phyloP scores from a whole-genome alignment of 2,797 vertebrate species.

The Etheostoma perlongum region DNA sequence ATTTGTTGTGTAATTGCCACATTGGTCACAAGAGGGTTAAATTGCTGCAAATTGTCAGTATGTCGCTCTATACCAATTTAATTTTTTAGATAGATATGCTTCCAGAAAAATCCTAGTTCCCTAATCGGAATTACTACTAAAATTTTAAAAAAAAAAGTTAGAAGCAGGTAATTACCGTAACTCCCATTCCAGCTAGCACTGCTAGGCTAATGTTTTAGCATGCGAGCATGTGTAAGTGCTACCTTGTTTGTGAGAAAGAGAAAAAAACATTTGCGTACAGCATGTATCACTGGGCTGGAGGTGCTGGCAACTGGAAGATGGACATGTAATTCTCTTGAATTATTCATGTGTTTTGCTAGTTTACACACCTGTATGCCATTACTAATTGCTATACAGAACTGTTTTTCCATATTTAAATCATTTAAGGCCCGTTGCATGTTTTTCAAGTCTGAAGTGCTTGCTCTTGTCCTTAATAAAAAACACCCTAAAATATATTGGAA shows the following conservation, averaged over 20 bases:
- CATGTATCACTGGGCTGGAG: background rate
- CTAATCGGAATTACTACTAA: background rate
- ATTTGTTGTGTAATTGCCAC: background rate
- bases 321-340: background rate
- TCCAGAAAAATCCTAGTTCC: background rate
- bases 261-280: background rate
- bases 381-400: background rate
- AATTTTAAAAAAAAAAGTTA: background rate
- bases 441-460: background rate
- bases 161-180: background rate
- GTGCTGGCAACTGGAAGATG: background rate
- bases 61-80: background rate
- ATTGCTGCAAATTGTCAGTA: background rate
- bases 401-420: background rate
- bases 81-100: no score
- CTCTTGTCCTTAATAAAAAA: no score
- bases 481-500: no score
- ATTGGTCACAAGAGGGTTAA: background rate
- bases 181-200: background rate
- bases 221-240: background rate
- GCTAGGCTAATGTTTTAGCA: background rate
- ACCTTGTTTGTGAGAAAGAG: background rate
- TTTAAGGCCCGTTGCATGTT: background rate
- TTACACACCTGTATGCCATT: background rate
- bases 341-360: background rate